These are phyloP conservation scores for Pogonomyrmex californicus DNA, from an alignment of 1,140 invertebrate genomes.

Conservation along the genomic window DNA sequence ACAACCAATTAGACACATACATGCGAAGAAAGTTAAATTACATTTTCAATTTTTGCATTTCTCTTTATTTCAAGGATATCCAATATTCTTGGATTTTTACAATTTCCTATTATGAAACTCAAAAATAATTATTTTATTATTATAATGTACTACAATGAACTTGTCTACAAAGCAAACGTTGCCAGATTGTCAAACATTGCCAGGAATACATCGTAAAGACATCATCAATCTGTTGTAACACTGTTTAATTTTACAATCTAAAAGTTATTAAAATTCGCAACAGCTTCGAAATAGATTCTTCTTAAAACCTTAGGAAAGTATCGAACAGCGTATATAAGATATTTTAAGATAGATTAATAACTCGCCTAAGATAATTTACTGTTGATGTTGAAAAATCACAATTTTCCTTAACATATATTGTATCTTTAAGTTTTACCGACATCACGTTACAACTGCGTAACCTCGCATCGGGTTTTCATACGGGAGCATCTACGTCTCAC, in stretches of 20 bases:
- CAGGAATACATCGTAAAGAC: neutral
- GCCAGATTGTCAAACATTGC: neutral
- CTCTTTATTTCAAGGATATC: neutral
- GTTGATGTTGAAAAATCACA: slow-evolving; percentile 15
- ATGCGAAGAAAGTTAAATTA: neutral
- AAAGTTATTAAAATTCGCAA: neutral
- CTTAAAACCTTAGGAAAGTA: neutral
- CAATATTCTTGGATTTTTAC: neutral
- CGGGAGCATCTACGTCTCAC: slow-evolving; percentile 1
- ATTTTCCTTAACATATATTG: neutral
- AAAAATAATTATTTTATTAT: slow-evolving; percentile 7
- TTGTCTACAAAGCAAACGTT: neutral
- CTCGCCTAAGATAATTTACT: neutral
- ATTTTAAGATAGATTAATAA: neutral
- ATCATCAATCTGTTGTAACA: neutral
- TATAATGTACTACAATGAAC: neutral
- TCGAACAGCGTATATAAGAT: neutral
- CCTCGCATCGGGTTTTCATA: slow-evolving; percentile 35
- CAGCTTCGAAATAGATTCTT: neutral
- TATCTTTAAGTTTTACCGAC: slow-evolving; percentile 46
- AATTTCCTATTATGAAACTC: neutral
- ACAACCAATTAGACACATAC: neutral
- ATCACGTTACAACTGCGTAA: slow-evolving; percentile 18
- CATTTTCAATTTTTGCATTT: neutral
- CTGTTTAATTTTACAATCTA: neutral